A percentile compares a stretch with the other conserved stretches of the same genome.
phyloP scores from a whole-genome alignment of 2,113 vertebrate genomes.

The Carassius auratus region DNA sequence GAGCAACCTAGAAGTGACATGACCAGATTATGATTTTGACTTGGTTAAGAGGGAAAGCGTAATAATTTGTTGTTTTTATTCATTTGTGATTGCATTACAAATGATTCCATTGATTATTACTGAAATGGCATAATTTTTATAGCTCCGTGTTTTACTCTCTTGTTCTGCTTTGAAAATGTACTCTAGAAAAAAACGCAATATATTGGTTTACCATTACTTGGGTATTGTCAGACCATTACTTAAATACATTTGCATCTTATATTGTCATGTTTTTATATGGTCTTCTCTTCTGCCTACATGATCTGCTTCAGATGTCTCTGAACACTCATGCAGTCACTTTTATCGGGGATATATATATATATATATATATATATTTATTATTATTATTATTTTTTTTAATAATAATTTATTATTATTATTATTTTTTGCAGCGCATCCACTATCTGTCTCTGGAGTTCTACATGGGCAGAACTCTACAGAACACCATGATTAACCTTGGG shows the following conservation, averaged over 20 bases:
- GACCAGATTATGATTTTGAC: background rate
- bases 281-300: background rate
- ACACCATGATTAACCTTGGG: slow-evolving; percentile 90
- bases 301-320: background rate
- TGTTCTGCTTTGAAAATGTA: background rate
- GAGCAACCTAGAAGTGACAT: background rate
- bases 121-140: background rate
- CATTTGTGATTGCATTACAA: background rate
- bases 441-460: slow-evolving; percentile 91
- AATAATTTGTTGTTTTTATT: background rate
- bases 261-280: background rate
- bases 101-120: background rate
- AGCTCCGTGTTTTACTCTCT: background rate
- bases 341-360: background rate
- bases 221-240: background rate
- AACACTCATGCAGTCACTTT: background rate
- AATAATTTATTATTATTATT: no score
- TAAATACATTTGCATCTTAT: background rate
- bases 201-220: background rate
- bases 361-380: no score
- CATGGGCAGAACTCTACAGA: slow-evolving; percentile 90
- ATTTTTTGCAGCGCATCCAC: slow-evolving; percentile 76
- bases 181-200: background rate
- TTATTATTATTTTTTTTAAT: no score
- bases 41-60: background rate